Evolutionary conservation across 2,113 vertebrate genomes (phyloP).

Genomic region (Silurus glanis): DNA sequence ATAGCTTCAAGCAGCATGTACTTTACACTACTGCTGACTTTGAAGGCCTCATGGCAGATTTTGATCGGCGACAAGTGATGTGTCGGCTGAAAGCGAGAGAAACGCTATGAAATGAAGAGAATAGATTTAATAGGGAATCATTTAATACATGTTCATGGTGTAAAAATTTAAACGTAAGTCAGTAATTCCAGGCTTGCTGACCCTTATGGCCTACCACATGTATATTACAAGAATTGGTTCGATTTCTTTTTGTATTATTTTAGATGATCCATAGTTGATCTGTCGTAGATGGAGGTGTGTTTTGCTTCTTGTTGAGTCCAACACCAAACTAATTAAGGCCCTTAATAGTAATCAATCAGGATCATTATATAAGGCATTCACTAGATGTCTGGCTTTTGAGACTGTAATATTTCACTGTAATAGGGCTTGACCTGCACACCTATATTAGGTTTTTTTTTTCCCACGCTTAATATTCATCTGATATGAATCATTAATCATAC

Average conservation of each 20-base stretch:
- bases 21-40: no score
- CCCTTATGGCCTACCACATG: no score
- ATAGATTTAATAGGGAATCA: no score
- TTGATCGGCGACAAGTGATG: no score
- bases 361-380: background rate
- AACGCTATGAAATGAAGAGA: no score
- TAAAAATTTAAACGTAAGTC: no score
- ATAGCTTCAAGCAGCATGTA: no score
- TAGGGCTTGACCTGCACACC: background rate
- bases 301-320: background rate
- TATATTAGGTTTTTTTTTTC: background rate
- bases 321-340: background rate
- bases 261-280: background rate
- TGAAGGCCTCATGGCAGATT: no score
- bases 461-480: background rate
- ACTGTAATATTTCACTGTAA: background rate
- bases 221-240: background rate
- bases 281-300: background rate
- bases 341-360: background rate
- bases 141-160: no score
- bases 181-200: no score
- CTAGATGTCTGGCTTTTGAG: background rate
- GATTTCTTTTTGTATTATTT: background rate
- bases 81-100: no score
- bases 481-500: constrained; percentile 4